Base-by-base conservation (phyloP, 2,888 invertebrate genomes). In the Lasioglossum lativentre region DNA sequence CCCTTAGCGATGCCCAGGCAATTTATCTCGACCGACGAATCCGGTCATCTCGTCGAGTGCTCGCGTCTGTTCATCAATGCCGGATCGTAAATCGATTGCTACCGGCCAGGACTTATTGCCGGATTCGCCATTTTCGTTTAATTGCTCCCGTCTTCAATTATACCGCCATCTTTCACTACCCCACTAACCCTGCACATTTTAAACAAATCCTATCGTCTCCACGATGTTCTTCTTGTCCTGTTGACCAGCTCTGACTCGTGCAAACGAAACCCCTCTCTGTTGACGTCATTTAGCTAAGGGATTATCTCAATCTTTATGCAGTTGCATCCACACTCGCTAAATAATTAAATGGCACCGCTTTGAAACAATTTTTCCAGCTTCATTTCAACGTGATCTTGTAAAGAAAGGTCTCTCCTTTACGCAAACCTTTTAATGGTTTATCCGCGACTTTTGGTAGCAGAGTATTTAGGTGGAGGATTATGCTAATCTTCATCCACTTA, bases 1-100 rank as follows among this genome's bases (percentile, higher is more conserved):
- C 73, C 73, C 78, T 71, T 16, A 30, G 45, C 70, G 77, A 66
- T 52, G n/a, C 42, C 59, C 38, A 52, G 45, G 81, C 82, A 78
- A 78, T 86, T 82, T 82, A 70, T 86, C 82, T 78, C 73, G 38
- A 52, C 45, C 45, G 66, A 27, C 56, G 4, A 40, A 38, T 38
- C 38, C 68, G 68, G 68, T 59, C 77, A 40, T 63, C 78, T 56
- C 34, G 72, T 34, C 63, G 71, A 83, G 66, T 19, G 40, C 40
- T 30, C 23, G 27, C 66, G 4, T 45, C 80, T 78, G 45, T 70
- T 71, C 73, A 42, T 82, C 86, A 72, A 75, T 73, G 45, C 72
- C 40, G 27, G 27, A 40, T 73, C 59, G 59, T 76, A 76, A 73
- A 82, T 78, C 86, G 59, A 79, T 76, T 16, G 40, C 23, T 16